A percentile compares a stretch with the other conserved stretches of the same genome.
Conservation (phyloP, 2,797 vertebrate genomes). For the Argentina silus region DNA sequence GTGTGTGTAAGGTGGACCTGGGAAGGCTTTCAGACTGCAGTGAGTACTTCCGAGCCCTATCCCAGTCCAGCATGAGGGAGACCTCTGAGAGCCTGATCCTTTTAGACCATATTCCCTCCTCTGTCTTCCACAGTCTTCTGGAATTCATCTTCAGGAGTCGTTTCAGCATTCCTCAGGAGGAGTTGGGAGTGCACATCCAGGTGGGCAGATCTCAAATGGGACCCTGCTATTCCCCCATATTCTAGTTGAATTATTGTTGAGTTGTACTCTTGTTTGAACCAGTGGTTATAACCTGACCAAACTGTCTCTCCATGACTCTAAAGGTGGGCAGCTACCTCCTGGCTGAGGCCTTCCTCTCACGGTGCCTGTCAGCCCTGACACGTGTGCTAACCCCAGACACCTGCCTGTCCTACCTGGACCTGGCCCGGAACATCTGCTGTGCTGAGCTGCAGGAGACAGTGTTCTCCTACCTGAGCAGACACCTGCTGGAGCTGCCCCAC, state of each 20-base stretch:
- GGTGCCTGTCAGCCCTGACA: slow-evolving; percentile 66
- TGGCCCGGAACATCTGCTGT: slow-evolving; percentile 74
- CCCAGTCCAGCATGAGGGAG: slow-evolving; percentile 80
- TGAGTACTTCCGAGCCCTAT: slow-evolving; percentile 78
- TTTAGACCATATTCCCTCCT: slow-evolving; percentile 74
- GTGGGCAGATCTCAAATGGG: slow-evolving; percentile 36
- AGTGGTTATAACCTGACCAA: too few species aligned
- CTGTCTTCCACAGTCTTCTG: slow-evolving; percentile 72
- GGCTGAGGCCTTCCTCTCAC: slow-evolving; percentile 69
- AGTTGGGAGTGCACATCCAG: slow-evolving; percentile 70
- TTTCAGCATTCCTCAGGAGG: slow-evolving; percentile 61
- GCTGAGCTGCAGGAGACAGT: slow-evolving; percentile 70
- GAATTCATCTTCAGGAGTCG: slow-evolving; percentile 74
- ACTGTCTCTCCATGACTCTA: slow-evolving; percentile 4
- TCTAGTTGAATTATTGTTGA: too few species aligned
- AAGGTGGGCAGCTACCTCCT: slow-evolving; percentile 77
- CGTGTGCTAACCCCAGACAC: slow-evolving; percentile 65
- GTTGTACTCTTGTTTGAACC: too few species aligned
- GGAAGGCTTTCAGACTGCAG: slow-evolving; percentile 71
- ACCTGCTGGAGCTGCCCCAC: slow-evolving; percentile 76
- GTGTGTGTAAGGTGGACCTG: slow-evolving; percentile 71
- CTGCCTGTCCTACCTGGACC: slow-evolving; percentile 71
- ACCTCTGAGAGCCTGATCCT: slow-evolving; percentile 66
- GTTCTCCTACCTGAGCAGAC: slow-evolving; percentile 72
- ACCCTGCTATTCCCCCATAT: too few species aligned